phyloP scores from a whole-genome alignment of 2,797 vertebrate genomes.

The Sphenopsis melanotis region DNA sequence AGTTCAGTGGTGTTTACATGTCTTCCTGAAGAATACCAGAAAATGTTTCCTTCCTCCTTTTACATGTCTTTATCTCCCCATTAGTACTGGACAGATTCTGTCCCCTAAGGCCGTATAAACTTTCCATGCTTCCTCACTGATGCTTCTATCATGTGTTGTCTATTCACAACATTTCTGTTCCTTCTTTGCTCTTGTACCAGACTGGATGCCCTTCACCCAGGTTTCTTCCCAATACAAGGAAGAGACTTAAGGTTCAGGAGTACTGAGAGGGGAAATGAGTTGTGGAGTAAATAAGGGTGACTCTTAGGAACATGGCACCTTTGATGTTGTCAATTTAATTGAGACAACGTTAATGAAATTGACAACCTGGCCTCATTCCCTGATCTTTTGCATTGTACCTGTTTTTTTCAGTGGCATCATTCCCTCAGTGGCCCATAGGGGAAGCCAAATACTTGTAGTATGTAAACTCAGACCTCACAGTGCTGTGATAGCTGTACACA shows the following conservation, averaged over 20 bases:
- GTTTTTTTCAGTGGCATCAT: background rate
- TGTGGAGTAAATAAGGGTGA: background rate
- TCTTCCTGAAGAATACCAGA: background rate
- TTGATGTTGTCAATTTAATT: background rate
- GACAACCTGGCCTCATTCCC: background rate
- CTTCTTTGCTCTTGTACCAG: background rate
- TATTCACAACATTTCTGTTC: background rate
- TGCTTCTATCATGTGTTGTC: background rate
- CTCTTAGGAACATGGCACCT: background rate
- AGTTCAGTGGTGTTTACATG: background rate
- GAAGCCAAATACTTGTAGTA: background rate
- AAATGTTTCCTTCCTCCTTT: background rate
- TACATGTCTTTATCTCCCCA: background rate
- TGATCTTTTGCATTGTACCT: background rate
- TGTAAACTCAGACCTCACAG: background rate
- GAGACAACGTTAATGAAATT: background rate
- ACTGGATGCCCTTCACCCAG: background rate
- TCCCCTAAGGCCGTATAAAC: background rate
- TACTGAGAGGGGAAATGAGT: background rate
- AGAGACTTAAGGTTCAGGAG: background rate
- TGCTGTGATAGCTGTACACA: background rate
- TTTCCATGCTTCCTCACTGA: background rate
- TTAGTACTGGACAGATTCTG: background rate
- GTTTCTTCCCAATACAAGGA: background rate
- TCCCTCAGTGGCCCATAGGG: background rate